A percentile compares a stretch with the other conserved stretches of the same genome.
Conservation (phyloP, 2,797 vertebrate genomes). For the Sylvia borin region DNA sequence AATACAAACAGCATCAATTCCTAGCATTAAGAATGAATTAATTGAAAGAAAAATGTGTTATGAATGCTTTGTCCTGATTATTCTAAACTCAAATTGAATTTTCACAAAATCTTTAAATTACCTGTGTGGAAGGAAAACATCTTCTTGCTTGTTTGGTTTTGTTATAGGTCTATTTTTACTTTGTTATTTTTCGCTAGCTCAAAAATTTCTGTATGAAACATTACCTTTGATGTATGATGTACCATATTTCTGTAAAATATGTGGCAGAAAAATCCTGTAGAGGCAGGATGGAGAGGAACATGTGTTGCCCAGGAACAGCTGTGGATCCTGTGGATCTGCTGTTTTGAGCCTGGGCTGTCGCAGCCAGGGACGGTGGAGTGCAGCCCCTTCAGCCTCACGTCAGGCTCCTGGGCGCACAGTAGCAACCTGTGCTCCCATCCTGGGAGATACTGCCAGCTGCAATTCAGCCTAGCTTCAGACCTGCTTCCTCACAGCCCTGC, state of each 20-base stretch:
- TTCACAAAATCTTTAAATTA: constrained; percentile 14
- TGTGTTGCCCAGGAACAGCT: rapidly evolving
- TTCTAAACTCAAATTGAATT: background rate
- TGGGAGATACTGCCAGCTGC: background rate
- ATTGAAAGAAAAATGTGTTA: constrained; percentile 9
- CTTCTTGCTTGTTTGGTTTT: constrained; percentile 16
- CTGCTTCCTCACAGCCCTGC: background rate
- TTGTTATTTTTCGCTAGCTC: background rate
- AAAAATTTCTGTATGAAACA: background rate
- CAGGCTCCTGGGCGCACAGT: background rate
- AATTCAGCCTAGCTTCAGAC: background rate
- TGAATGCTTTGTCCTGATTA: background rate
- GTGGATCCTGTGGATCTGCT: rapidly evolving
- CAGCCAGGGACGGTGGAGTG: background rate
- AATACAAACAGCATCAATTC: background rate
- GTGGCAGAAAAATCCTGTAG: background rate
- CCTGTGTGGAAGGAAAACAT: background rate
- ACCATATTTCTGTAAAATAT: background rate
- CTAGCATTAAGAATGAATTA: background rate
- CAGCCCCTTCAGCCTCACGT: background rate
- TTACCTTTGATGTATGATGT: rapidly evolving
- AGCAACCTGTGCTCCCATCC: background rate
- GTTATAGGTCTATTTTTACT: background rate
- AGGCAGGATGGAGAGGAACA: background rate
- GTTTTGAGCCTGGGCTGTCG: rapidly evolving